Evolutionary conservation across 1,140 invertebrate species (phyloP).

Genomic region (Psix sp.): DNA sequence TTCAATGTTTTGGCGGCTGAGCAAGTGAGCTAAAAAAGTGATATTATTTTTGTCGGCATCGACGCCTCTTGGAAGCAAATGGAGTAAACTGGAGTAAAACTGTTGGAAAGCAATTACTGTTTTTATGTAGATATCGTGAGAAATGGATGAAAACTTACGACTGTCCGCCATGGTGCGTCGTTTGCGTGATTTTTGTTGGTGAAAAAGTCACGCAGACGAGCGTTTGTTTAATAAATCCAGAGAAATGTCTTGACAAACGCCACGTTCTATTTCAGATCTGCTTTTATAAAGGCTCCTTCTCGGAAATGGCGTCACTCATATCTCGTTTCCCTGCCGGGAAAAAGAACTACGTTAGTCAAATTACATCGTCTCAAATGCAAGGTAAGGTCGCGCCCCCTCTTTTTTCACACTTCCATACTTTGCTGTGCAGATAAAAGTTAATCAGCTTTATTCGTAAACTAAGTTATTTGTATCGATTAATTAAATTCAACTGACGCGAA

Average conservation of each 20-base stretch:
- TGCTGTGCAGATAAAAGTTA: too few species aligned
- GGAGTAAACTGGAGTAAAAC: slow-evolving; percentile 9
- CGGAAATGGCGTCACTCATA: slow-evolving; percentile 20
- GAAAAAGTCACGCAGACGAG: slow-evolving; percentile 3
- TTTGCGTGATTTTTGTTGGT: not conserved
- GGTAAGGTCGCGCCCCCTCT: too few species aligned
- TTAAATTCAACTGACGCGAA: too few species aligned
- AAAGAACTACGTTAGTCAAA: slow-evolving; percentile 21
- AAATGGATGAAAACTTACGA: slow-evolving; percentile 64
- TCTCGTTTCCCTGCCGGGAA: not conserved
- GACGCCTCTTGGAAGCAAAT: slow-evolving; percentile 9
- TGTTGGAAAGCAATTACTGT: not conserved
- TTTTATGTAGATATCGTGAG: not conserved
- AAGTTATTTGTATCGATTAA: too few species aligned
- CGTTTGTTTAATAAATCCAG: slow-evolving; percentile 3
- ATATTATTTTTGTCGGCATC: slow-evolving; percentile 24
- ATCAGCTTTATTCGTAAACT: too few species aligned
- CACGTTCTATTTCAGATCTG: slow-evolving; percentile 12
- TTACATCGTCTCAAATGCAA: too few species aligned
- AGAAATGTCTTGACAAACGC: slow-evolving; percentile 2
- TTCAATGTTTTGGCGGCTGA: too few species aligned
- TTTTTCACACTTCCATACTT: too few species aligned
- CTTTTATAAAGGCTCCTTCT: slow-evolving; percentile 14
- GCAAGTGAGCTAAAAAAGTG: too few species aligned
- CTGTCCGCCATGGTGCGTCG: slow-evolving; percentile 69